Conservation (phyloP, 2,797 vertebrate species). For the Pipistrellus kuhlii region DNA sequence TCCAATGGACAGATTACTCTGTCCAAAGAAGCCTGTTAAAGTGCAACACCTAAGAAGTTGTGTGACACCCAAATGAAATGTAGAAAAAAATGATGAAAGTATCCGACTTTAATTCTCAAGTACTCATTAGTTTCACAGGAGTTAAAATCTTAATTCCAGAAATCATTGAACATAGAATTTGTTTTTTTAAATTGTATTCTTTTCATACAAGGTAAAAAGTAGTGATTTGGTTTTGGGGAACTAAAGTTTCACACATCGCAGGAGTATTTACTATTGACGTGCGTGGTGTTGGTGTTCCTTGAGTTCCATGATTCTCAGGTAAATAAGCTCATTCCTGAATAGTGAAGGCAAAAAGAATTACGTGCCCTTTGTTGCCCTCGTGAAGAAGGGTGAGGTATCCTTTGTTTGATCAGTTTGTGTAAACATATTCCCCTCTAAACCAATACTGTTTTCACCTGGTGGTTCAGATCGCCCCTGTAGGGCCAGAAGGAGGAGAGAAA, state of each 20-base stretch:
- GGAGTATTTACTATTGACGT: neutral
- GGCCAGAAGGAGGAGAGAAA: neutral
- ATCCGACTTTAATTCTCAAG: neutral
- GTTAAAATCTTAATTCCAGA: neutral
- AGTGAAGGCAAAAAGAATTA: neutral
- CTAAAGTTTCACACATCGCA: neutral
- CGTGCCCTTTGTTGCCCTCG: neutral
- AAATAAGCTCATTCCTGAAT: neutral
- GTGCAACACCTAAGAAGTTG: neutral
- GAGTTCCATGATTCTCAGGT: neutral
- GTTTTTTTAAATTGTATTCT: neutral
- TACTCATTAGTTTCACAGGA: neutral
- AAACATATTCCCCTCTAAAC: neutral
- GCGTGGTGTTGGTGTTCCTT: neutral
- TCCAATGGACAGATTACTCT: neutral
- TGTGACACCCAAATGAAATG: neutral
- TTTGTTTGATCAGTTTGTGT: neutral
- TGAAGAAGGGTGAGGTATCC: neutral
- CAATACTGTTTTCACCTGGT: neutral
- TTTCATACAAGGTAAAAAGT: neutral
- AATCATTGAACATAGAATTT: neutral
- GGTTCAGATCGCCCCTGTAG: neutral
- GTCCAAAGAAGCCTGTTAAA: neutral
- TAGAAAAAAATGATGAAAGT: neutral
- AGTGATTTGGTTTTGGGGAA: neutral